Percentiles rank a stretch among this genome's conserved stretches.
Evolutionary conservation across 2,113 vertebrate genomes (phyloP).

Genomic region (Zosterops japonicus): DNA sequence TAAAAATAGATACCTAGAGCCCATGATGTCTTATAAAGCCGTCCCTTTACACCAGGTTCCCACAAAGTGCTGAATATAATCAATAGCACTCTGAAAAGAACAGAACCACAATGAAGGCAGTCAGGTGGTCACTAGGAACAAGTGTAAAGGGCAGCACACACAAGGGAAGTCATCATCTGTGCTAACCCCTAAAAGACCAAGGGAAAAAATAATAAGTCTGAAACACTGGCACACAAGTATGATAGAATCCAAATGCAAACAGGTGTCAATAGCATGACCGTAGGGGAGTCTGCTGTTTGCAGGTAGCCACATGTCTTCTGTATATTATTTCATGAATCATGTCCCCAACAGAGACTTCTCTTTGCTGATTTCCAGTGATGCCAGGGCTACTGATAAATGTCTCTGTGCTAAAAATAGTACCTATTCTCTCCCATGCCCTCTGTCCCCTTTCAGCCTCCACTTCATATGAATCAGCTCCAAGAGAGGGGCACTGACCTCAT

Average conservation of each 20-base stretch:
- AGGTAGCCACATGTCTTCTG: neutral
- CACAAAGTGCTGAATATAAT: neutral
- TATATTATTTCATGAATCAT: neutral
- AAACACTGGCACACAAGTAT: neutral
- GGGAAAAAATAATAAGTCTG: neutral
- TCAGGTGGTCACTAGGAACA: neutral
- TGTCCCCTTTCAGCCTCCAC: slow-evolving; percentile 40
- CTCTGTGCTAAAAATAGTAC: slow-evolving; percentile 39
- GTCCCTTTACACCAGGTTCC: neutral
- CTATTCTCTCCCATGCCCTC: slow-evolving; percentile 39
- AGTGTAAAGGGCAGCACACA: neutral
- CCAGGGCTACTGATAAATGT: slow-evolving; percentile 5
- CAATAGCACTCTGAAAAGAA: neutral
- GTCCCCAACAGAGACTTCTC: neutral
- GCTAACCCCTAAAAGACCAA: neutral
- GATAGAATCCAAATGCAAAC: slow-evolving; percentile 7
- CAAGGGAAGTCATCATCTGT: neutral
- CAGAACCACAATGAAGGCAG: neutral
- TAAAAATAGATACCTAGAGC: slow-evolving; percentile 26
- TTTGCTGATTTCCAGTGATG: neutral
- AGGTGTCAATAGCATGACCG: neutral
- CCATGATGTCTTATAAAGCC: neutral
- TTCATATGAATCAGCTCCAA: slow-evolving; percentile 20
- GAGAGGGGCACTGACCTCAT: slow-evolving; percentile 1
- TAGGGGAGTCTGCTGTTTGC: neutral